Evolutionary conservation across 2,888 invertebrate genomes (phyloP), one percentile per base, ranked within the genome.

Genomic region (Tachystola acroxantha): DNA sequence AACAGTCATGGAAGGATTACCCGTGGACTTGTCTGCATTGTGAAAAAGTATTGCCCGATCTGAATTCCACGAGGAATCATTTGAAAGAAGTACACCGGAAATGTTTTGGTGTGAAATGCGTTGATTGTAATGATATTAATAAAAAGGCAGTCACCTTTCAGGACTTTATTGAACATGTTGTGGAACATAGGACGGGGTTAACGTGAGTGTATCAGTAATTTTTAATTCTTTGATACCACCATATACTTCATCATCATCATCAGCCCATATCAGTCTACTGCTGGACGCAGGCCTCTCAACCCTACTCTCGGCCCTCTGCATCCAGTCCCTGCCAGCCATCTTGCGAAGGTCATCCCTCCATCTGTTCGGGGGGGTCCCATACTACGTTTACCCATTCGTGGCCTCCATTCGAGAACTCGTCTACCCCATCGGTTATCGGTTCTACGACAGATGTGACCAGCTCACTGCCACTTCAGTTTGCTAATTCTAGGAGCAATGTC

Each of bases 11-110:
- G 36, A 26, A 13, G 1, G 24, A 24, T n/a, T 33, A 33, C 12
- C 24, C 20, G 12, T 33, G 32, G 32, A 13, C 13, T 13, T 33
- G 32, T 24, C 32, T 25, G 25, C 12, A 28, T 13, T 28, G 28
- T 10, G 9, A 28, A 5, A n/a, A 5, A 2, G 5, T 5, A 7
- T 3, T 28, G 4, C 11, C 11, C 7, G 28, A 28, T 13, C 13
- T 3, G 13, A 1, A 28, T n/a, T 28, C 11, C 3, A 7, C 12
- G 2, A 7, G 28, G 13, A 7, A 5, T 5, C 28, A 28, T 9
- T 2, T 11, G 11, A 12, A 28, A 28, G 13, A 12, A 9, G 28
- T 28, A 9, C 28, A 28, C 7, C 11, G 10, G 5, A 28, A 28
- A 28, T 28, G 28, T 10, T 28, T 9, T 13, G 28, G 13, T 5